Evolutionary conservation across 2,113 vertebrate genomes (phyloP).

Genomic region (Cyprinodon brontotheroides): DNA sequence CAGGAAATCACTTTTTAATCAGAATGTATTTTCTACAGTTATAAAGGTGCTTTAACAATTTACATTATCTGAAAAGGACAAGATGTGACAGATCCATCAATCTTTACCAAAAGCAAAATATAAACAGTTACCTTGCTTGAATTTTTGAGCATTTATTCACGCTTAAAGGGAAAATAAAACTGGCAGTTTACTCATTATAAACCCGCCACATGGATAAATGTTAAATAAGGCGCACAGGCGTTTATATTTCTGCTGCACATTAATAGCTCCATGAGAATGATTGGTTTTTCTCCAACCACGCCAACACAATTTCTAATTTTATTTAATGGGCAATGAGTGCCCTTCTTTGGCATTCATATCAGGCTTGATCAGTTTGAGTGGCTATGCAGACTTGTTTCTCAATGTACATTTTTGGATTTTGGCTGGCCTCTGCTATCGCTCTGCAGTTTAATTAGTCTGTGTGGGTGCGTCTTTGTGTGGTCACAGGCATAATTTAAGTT

Average conservation of each 20-base stretch:
- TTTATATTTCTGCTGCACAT: slow-evolving; percentile 26
- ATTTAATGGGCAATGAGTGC: slow-evolving; percentile 51
- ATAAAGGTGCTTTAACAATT: not conserved
- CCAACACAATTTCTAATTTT: slow-evolving; percentile 56
- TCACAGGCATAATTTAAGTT: slow-evolving; percentile 3
- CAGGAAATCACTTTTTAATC: slow-evolving; percentile 13
- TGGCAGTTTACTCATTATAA: slow-evolving; percentile 18
- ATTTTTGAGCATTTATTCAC: not conserved
- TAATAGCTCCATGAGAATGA: slow-evolving; percentile 27
- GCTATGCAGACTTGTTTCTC: slow-evolving; percentile 26
- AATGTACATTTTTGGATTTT: slow-evolving; percentile 40
- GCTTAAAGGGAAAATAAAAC: slow-evolving; percentile 14
- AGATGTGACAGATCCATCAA: not conserved
- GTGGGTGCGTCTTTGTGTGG: slow-evolving; percentile 35
- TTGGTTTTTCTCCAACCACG: slow-evolving; percentile 36
- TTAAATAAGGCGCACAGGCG: slow-evolving; percentile 34
- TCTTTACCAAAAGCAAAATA: not conserved
- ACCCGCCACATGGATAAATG: not conserved
- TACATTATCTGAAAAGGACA: slow-evolving; percentile 3
- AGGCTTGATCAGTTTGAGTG: slow-evolving; percentile 41
- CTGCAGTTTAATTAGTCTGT: slow-evolving; percentile 39
- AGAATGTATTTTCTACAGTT: not conserved
- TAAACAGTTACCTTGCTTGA: not conserved
- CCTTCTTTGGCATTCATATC: slow-evolving; percentile 62
- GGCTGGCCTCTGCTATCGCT: slow-evolving; percentile 19